phyloP scores from a whole-genome alignment of 2,888 invertebrate genomes.

The Drosophila prostipennis region DNA sequence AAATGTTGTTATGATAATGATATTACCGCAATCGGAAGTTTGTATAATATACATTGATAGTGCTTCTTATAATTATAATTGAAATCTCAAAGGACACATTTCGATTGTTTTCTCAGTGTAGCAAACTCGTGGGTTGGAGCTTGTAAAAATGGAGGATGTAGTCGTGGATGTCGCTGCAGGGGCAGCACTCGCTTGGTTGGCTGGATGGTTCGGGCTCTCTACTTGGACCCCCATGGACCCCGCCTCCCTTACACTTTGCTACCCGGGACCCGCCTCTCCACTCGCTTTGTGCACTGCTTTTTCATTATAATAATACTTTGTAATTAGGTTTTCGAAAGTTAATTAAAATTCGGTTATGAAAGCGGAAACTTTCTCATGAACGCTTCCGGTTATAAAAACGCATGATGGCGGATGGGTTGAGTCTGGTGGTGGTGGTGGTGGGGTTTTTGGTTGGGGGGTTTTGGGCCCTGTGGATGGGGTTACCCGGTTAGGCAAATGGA shows the following conservation, averaged over 20 bases:
- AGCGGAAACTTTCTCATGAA: constrained; percentile 83
- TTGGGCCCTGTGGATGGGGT: constrained; percentile 21
- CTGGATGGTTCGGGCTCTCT: constrained; percentile 12
- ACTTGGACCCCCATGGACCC: constrained; percentile 29
- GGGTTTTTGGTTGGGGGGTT: constrained; percentile 4
- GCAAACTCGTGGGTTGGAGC: constrained; percentile 54
- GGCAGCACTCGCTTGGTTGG: constrained; percentile 56
- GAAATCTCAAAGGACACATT: neutral
- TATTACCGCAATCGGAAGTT: no score
- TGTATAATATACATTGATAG: no score
- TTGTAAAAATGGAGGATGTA: constrained; percentile 14
- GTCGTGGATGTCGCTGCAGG: constrained; percentile 61
- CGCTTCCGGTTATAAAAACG: constrained; percentile 77
- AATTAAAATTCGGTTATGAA: constrained; percentile 84
- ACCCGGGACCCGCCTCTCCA: constrained; percentile 20
- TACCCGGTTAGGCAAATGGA: constrained; percentile 61
- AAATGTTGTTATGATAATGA: no score
- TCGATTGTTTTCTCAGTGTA: constrained; percentile 12
- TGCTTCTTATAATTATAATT: no score
- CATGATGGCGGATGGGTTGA: constrained; percentile 54
- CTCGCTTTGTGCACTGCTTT: constrained; percentile 79
- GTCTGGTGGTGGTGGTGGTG: neutral
- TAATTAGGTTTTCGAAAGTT: constrained; percentile 84
- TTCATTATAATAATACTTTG: constrained; percentile 84
- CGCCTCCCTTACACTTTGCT: no score